Base-by-base conservation (phyloP, 1,140 invertebrate species). In the Anastrepha ludens region DNA sequence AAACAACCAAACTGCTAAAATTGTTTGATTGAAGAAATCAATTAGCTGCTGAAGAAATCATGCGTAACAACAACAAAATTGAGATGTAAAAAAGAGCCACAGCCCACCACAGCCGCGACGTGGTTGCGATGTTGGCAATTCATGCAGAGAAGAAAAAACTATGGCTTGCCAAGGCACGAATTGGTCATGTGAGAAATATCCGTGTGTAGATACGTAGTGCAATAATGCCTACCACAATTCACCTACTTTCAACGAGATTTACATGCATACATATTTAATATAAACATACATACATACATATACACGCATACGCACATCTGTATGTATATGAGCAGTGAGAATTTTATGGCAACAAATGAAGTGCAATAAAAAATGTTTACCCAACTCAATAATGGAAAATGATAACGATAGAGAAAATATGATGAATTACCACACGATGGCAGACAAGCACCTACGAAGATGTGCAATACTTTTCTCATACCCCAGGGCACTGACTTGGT, bases 61-160 rank as follows among this genome's bases (percentile, higher is more conserved):
- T 9, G 1, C 9, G 4, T 7, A 55, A 29, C 47, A 81, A 55
- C 74, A 55, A 81, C 50, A 74, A n/a, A 47, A 15, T 7, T 8
- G 29, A 5, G 9, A 3, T 67, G 39, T 13, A 67, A 41, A 6
- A 20, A 8, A 29, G 29, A 29, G 29, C 29, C 29, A 29, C 29
- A 39, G 65, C 29, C 29, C 29, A 74, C 67, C 74, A 81, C 74
- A 81, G 47, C 74, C 74, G 74, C 74, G 74, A 20, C 74, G 5
- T 55, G 74, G 74, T 81, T 81, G 15, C 13, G 9, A 2, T 29
- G 74, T 47, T 29, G 74, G 20, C n/a, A 78, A 41, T 41, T 13
- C n/a, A 55, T n/a, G 50, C 1, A 8, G 74, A 2, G 50, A 44
- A 15, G 29, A 81, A 55, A 78, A 81, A 3, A n/a, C 17, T 20